Evolutionary conservation across 1,140 invertebrate genomes (phyloP), one percentile per base, ranked within the genome.

Genomic region (Caenorhabditis latens): DNA sequence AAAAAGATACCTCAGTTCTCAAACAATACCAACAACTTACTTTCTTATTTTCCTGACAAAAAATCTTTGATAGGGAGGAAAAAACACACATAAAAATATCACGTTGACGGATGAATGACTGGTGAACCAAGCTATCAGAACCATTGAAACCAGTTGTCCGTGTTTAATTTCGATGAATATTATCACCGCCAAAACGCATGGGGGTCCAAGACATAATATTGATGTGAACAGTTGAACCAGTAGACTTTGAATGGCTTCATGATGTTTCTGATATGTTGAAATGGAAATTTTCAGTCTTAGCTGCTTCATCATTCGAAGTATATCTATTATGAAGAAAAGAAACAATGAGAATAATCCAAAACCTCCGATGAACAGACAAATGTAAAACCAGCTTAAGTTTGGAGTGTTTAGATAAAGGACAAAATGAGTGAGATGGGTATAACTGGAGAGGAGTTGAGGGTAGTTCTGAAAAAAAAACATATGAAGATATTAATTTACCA

Each of bases 171-270:
- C 57, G 3, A 58, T 21, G n/a, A 58, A n/a, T 0, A n/a, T n/a
- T n/a, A 58, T 19, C 3, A 58, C n/a, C 19, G 57, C n/a, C 5
- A 58, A 8, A 21, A 58, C 57, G n/a, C 16, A 19, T n/a, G 57
- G 57, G 5, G 57, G n/a, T n/a, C 57, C 57, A 16, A 58, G 19
- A 58, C 57, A 58, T 8, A 58, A 58, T n/a, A 58, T 21, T 58
- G 57, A 58, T 58, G 57, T 58, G 57, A 21, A 19, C 0, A 58
- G 16, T 58, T 58, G 57, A 21, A 58, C 57, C 57, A 58, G 16
- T 58, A 58, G n/a, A n/a, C 57, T 58, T 58, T 58, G 57, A 19
- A 58, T n/a, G 8, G 57, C 57, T 58, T 58, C 57, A 16, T 58
- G 16, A n/a, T 58, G 57, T 8, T 58, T 58, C n/a, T n/a, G 57